Evolutionary conservation across 1,140 invertebrate genomes (phyloP).

Genomic region (Leptoteleia sp.): DNA sequence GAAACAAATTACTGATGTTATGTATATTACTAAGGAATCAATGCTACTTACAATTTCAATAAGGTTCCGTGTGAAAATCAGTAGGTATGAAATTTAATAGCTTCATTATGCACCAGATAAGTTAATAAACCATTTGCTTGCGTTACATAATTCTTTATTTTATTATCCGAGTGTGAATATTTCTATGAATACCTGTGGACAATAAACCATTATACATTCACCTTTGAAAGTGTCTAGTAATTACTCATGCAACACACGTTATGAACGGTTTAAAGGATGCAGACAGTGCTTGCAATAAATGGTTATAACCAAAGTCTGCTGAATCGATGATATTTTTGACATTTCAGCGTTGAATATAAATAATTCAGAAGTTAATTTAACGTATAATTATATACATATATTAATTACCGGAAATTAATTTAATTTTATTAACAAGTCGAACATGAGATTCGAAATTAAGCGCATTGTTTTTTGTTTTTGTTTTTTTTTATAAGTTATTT

Average conservation of each 20-base stretch:
- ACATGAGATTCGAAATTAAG: too few relatives aligned
- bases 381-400: too few relatives aligned
- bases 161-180: conserved; percentile 42
- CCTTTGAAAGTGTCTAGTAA: conserved; percentile 58
- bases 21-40: too few relatives aligned
- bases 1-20: too few relatives aligned
- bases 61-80: too few relatives aligned
- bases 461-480: too few relatives aligned
- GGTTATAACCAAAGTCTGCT: conserved; percentile 73
- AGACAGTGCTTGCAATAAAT: conserved; percentile 76
- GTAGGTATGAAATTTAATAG: conserved; percentile 10
- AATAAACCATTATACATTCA: conserved; percentile 63
- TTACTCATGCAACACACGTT: conserved; percentile 69
- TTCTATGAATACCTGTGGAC: conserved; percentile 55
- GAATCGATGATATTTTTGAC: conserved; percentile 74
- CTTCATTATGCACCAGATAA: conserved; percentile 16
- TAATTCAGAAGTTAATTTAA: too few relatives aligned
- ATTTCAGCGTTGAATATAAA: conserved; percentile 44
- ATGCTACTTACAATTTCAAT: too few relatives aligned
- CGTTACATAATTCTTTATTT: conserved; percentile 35
- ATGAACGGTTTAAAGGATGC: conserved; percentile 73
- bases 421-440: too few relatives aligned
- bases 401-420: too few relatives aligned
- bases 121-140: conserved; percentile 23
- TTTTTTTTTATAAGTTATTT: too few relatives aligned